A percentile compares a stretch with the other conserved stretches of the same genome.
Evolutionary conservation across 2,113 vertebrate genomes (phyloP).

Genomic region (Raja brachyura): DNA sequence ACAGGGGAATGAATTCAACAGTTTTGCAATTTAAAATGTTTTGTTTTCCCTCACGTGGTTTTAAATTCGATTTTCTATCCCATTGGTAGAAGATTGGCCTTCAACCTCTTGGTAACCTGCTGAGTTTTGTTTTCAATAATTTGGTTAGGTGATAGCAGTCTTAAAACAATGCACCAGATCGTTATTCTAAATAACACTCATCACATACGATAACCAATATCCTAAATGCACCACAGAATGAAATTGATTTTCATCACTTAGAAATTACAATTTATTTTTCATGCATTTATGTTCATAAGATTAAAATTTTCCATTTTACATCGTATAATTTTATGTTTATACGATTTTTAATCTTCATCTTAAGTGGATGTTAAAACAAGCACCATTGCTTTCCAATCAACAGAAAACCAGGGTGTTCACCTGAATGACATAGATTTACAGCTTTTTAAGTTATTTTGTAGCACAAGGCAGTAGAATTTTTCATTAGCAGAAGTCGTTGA

Average conservation of each 20-base stretch:
- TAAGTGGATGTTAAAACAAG: not conserved
- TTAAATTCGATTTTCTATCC: not conserved
- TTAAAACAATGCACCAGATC: not conserved
- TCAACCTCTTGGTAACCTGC: not conserved
- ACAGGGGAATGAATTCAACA: not conserved
- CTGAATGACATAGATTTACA: not conserved
- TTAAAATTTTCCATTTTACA: not conserved
- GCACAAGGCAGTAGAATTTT: not conserved
- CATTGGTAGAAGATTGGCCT: not conserved
- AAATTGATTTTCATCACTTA: not conserved
- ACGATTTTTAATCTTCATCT: not conserved
- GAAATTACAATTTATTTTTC: not conserved
- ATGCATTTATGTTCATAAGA: not conserved
- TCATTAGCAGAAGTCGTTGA: not conserved
- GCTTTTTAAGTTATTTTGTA: not conserved
- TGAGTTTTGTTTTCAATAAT: not conserved
- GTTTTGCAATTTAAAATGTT: not conserved
- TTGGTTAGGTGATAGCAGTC: not conserved
- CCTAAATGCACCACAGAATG: not conserved
- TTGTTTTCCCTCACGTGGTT: not conserved
- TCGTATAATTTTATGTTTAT: too few species aligned
- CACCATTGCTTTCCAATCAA: not conserved
- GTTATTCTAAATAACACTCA: not conserved
- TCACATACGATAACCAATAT: not conserved
- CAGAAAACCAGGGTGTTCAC: not conserved